These are phyloP conservation scores for Phyto melanocephala DNA, from an alignment of 2,888 invertebrate species.

Conservation along the genomic window DNA sequence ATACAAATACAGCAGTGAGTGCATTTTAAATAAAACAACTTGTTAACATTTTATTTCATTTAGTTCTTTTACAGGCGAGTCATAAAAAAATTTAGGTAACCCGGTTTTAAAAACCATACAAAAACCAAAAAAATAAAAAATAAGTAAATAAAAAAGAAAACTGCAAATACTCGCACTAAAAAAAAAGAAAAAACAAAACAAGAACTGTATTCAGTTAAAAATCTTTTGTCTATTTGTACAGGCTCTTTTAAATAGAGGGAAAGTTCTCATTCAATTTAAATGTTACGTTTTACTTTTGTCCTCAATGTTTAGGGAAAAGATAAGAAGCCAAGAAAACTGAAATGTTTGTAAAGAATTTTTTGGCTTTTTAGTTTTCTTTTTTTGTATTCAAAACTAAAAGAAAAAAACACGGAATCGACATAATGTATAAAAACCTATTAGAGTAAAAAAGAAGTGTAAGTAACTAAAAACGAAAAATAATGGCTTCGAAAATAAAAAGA, in stretches of 20 bases:
- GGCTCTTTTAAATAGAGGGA: slow-evolving; percentile 8
- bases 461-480: slow-evolving; percentile 11
- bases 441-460: slow-evolving; percentile 1
- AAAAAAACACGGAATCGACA: background rate
- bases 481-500: background rate
- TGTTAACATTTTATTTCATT: slow-evolving; percentile 50
- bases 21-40: slow-evolving; percentile 42
- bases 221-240: slow-evolving; percentile 44
- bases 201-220: slow-evolving; percentile 3
- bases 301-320: slow-evolving; percentile 44
- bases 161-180: background rate
- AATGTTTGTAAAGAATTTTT: slow-evolving; percentile 5
- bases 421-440: slow-evolving; percentile 32
- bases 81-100: slow-evolving; percentile 59
- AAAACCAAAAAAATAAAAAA: background rate
- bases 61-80: slow-evolving; percentile 26
- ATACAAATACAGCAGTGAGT: too few relatives aligned
- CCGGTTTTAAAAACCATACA: slow-evolving; percentile 44
- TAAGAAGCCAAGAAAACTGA: slow-evolving; percentile 55
- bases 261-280: slow-evolving; percentile 20
- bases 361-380: too few relatives aligned
- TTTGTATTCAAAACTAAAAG: slow-evolving; percentile 4
- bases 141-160: background rate
- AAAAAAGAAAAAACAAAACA: background rate
- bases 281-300: slow-evolving; percentile 23